These are phyloP conservation scores for Stylophora pistillata DNA, from an alignment of 64 coral and sea anemone species.

Conservation along the genomic window DNA sequence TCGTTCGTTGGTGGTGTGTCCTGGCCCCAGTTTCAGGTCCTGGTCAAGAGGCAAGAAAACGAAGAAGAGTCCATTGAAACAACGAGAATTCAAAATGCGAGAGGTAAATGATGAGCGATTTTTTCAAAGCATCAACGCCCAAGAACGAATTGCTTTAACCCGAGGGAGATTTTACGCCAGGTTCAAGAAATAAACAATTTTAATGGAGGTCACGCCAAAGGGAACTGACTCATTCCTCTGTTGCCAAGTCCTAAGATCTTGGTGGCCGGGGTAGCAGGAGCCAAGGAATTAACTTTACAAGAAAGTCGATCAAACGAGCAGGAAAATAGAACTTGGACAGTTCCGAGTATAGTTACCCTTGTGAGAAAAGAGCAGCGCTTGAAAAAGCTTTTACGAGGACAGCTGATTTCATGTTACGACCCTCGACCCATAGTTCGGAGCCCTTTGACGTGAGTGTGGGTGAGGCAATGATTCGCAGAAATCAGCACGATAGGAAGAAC, in stretches of 20 bases:
- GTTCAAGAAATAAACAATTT: not conserved
- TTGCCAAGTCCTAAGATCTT: not conserved
- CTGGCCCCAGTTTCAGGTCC: not conserved
- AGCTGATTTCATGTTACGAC: not conserved
- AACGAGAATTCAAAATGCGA: not conserved
- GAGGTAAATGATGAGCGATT: not conserved
- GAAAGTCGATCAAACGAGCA: not conserved
- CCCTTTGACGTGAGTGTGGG: constrained; percentile 2
- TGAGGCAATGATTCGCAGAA: not conserved
- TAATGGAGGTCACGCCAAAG: not conserved
- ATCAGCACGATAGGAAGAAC: not conserved
- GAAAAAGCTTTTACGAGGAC: not conserved
- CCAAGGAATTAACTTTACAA: not conserved
- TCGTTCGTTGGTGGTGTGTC: not conserved
- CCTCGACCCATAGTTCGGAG: not conserved
- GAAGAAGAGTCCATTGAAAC: not conserved
- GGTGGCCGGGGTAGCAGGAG: not conserved
- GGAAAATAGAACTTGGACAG: not conserved
- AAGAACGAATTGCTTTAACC: not conserved
- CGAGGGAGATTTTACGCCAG: not conserved
- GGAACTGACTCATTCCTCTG: not conserved
- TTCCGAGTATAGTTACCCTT: not conserved
- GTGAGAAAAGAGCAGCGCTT: not conserved
- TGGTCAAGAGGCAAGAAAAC: not conserved
- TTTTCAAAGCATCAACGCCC: not conserved